A percentile compares a stretch with the other conserved stretches of the same genome.
Conservation (phyloP, 2,888 invertebrate genomes). For the Eueremaeus valkanovi region DNA sequence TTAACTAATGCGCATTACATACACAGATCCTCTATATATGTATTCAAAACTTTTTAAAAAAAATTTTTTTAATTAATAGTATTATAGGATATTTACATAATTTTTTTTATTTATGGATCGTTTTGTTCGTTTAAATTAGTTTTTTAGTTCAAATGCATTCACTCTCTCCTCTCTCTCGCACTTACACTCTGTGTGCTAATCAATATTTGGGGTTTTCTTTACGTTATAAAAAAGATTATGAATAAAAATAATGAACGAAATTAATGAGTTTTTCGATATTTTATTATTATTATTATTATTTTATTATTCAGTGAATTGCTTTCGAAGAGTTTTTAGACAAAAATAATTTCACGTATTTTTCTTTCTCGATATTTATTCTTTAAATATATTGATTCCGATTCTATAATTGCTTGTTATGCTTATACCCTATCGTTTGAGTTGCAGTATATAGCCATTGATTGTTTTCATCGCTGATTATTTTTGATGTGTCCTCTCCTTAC, state of each 20-base stretch:
- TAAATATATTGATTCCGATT: neutral
- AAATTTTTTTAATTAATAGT: conserved; percentile 31
- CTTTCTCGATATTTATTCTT: neutral
- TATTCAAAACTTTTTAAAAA: conserved; percentile 33
- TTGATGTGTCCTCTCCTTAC: neutral
- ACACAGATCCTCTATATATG: neutral
- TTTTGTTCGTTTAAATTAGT: conserved; percentile 29
- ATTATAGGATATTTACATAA: conserved; percentile 28
- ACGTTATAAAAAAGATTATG: conserved; percentile 18
- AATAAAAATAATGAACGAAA: conserved; percentile 22
- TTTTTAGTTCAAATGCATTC: conserved; percentile 23
- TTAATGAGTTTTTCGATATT: conserved; percentile 27
- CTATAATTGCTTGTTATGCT: neutral
- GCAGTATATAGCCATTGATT: neutral
- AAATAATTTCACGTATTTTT: neutral
- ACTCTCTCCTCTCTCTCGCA: neutral
- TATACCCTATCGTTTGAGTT: neutral
- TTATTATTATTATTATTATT: conserved; percentile 5
- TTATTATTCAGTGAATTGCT: neutral
- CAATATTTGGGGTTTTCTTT: conserved; percentile 14
- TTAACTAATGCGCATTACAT: conserved; percentile 19
- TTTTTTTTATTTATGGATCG: conserved; percentile 20
- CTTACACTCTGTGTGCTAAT: neutral
- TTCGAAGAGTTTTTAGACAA: neutral
- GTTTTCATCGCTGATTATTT: neutral